These are phyloP conservation scores for Pangasius krempfi DNA, from an alignment of 2,797 vertebrate genomes.

Conservation along the genomic window DNA sequence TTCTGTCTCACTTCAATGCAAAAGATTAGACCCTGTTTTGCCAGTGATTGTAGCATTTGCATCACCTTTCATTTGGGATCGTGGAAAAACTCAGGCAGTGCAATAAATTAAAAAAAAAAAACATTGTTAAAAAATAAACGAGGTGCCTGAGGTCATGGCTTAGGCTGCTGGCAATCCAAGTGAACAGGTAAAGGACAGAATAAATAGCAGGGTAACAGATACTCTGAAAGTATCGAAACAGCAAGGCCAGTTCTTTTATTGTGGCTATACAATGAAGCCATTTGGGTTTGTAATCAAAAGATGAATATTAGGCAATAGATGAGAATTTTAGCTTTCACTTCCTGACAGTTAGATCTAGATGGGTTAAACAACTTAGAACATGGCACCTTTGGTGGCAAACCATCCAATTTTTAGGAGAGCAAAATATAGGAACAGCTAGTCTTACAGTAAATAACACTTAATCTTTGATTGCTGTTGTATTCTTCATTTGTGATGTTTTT, in stretches of 20 bases:
- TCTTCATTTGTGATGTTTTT: too few species aligned
- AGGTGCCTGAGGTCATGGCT: not conserved
- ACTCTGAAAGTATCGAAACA: not conserved
- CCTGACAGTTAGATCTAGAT: too few species aligned
- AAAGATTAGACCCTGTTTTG: constrained; percentile 31
- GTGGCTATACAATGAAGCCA: not conserved
- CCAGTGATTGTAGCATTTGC: constrained; percentile 11
- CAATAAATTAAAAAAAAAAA: not conserved
- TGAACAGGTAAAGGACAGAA: not conserved
- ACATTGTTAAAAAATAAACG: not conserved
- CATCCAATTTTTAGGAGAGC: too few species aligned
- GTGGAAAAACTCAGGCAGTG: not conserved
- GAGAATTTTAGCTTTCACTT: not conserved
- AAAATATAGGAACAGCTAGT: too few species aligned
- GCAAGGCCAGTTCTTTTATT: not conserved
- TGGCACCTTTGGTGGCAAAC: too few species aligned
- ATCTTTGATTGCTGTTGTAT: too few species aligned
- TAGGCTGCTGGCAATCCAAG: not conserved
- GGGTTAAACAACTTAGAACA: too few species aligned
- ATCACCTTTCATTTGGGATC: constrained; percentile 30
- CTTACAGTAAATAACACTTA: too few species aligned
- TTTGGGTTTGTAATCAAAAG: not conserved
- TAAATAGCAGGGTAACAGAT: not conserved
- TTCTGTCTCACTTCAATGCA: constrained; percentile 35
- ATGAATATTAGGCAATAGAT: not conserved